Percentiles rank a stretch among this genome's conserved stretches.
Evolutionary conservation across 1,140 invertebrate species (phyloP).

Genomic region (Idris sp.): DNA sequence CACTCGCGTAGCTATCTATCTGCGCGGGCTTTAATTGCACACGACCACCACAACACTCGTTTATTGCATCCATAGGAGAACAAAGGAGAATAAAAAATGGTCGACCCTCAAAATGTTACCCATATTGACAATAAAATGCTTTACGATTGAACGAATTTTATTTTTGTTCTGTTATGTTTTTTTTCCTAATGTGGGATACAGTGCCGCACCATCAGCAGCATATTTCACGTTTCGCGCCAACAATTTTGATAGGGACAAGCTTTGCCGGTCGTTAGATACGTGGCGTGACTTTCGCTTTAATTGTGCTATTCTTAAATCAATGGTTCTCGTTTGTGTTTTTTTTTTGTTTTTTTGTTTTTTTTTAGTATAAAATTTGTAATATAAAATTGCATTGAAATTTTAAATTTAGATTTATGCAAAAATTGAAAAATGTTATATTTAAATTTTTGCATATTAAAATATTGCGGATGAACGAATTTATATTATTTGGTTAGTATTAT

Average conservation of each 20-base stretch:
- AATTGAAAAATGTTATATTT: too few species aligned
- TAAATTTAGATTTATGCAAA: too few species aligned
- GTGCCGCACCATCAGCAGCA: conserved; percentile 7
- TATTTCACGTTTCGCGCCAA: conserved; percentile 29
- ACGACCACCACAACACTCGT: conserved; percentile 66
- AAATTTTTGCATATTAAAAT: too few species aligned
- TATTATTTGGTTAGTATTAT: too few species aligned
- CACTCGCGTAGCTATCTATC: conserved; percentile 40
- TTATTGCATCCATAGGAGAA: conserved; percentile 61
- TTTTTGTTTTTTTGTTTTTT: too few species aligned
- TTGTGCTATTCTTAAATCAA: conserved; percentile 2
- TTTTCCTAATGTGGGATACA: conserved; percentile 26
- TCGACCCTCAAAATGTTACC: conserved; percentile 40
- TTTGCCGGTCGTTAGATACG: conserved; percentile 1
- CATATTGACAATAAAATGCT: conserved; percentile 53
- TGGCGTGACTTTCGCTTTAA: conserved; percentile 3
- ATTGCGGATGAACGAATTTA: too few species aligned
- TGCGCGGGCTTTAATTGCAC: conserved; percentile 67
- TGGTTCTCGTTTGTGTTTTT: background rate
- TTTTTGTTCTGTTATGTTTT: conserved; percentile 25
- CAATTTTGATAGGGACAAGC: conserved; percentile 26
- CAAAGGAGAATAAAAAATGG: conserved; percentile 24
- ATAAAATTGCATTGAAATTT: too few species aligned
- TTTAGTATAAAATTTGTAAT: too few species aligned
- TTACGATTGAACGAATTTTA: conserved; percentile 42